phyloP scores from a whole-genome alignment of 2,113 vertebrate genomes.

The Pangasianodon hypophthalmus region DNA sequence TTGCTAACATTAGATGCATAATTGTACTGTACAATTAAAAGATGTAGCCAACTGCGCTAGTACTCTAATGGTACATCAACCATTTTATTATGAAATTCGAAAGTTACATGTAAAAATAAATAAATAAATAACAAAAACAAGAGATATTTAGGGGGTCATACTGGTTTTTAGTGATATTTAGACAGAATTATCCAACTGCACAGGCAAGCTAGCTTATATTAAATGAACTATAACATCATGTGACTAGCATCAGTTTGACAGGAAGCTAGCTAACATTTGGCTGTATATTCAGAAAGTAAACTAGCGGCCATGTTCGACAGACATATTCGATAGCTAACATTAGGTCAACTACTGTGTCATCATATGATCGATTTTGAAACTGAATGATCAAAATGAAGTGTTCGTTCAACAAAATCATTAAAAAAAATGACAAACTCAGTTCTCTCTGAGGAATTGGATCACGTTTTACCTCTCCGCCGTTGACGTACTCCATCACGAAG shows the following conservation, averaged over 20 bases:
- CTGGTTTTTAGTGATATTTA: neutral
- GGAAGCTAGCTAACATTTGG: neutral
- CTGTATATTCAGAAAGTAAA: neutral
- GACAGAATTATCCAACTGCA: neutral
- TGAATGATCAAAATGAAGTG: neutral
- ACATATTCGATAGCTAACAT: neutral
- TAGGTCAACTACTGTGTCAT: neutral
- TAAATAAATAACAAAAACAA: too few relatives aligned
- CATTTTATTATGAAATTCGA: neutral
- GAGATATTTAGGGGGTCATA: too few relatives aligned
- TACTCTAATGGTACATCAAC: neutral
- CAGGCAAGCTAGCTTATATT: neutral
- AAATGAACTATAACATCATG: neutral
- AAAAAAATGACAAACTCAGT: neutral
- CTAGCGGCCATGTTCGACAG: neutral
- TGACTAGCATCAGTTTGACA: neutral
- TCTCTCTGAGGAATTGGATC: neutral
- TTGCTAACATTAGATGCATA: too few relatives aligned
- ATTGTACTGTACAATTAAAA: neutral
- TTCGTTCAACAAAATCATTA: neutral
- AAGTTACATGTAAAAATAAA: neutral
- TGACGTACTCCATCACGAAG: conserved; percentile 99
- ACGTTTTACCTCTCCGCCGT: conserved; percentile 90
- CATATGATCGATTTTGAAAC: neutral
- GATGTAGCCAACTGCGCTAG: neutral